Conservation (phyloP, 1,140 invertebrate genomes). For the Arion vulgaris region DNA sequence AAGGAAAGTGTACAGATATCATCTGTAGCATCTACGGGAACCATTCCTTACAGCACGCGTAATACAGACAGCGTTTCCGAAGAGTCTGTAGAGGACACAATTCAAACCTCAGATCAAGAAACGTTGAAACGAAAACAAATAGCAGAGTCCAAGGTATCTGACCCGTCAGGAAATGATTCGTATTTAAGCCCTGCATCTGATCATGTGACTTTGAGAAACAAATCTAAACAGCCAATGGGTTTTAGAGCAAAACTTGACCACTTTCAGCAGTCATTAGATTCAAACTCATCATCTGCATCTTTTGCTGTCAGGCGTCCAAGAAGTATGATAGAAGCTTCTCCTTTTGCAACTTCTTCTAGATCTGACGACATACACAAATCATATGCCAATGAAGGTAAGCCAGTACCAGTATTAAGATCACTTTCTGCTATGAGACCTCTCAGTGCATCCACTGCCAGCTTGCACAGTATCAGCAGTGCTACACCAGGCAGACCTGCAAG, state of each 20-base stretch:
- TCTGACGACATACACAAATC: slow-evolving; percentile 8
- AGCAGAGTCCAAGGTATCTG: not conserved
- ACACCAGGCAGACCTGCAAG: slow-evolving; percentile 6
- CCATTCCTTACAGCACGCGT: not conserved
- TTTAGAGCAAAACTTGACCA: slow-evolving; percentile 8
- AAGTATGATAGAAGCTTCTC: slow-evolving; percentile 21
- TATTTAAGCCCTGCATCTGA: not conserved
- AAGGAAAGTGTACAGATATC: too few relatives aligned
- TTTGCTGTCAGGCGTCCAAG: not conserved
- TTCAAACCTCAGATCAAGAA: not conserved
- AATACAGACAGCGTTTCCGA: not conserved
- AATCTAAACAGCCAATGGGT: slow-evolving; percentile 3
- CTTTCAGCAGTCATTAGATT: not conserved
- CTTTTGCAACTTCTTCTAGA: not conserved
- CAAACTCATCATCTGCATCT: not conserved
- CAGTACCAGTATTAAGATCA: not conserved
- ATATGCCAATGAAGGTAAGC: not conserved
- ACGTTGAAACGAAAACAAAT: not conserved
- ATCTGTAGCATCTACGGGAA: not conserved
- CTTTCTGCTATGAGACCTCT: slow-evolving; percentile 17
- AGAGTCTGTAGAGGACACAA: not conserved
- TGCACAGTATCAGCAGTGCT: not conserved
- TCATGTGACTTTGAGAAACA: slow-evolving; percentile 22
- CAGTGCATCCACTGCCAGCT: not conserved
- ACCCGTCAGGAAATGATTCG: not conserved